Base-by-base conservation (phyloP, 2,113 vertebrate species). In the Saimiri boliviensis region DNA sequence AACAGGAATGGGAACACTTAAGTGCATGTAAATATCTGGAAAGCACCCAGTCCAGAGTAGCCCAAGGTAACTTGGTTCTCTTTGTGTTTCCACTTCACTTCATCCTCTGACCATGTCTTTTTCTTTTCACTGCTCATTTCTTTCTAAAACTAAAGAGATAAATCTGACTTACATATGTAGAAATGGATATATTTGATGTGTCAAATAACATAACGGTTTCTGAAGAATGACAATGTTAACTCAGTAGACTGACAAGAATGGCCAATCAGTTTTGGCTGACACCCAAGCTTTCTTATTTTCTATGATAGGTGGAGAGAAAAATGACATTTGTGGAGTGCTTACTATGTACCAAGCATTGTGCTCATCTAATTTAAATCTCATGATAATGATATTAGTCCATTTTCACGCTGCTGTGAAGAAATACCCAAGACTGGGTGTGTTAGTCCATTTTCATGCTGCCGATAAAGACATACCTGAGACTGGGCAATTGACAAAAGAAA, bases 261-360 rank as follows among this genome's bases (percentile, higher is more conserved):
- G 35, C 30, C 5, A 54, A 30, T 30, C 70, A 56, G 23, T 90
- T 70, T 71, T 92, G n/a, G 35, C 16, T 73, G 52, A 93, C 14
- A 56, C 6, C 8, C 70, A 89, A n/a, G 12, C 11, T 68, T 86
- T 93, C 63, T 77, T 90, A n/a, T 81, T 82, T 93, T 68, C 42
- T 63, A 35, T 7, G 21, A 37, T 12, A 79, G 21, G 4, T n/a
- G 42, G 47, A 90, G 82, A 86, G 35, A 91, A 20, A 89, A 47
- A 42, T 60, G 32, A 7, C 16, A 21, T 66, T 54, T 58, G 27
- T 42, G 40, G 68, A 68, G 11, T 58, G 47, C 45, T 73, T 58
- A 5, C 35, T 77, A 6, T 37, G 14, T 77, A 17, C 25, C 42
- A 66, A 85, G 11, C 8, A 35, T 8, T 32, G 4, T 17, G 0